Evolutionary conservation across 2,113 vertebrate genomes (phyloP), one percentile per base, ranked within the genome.

Genomic region (Gavia stellata): DNA sequence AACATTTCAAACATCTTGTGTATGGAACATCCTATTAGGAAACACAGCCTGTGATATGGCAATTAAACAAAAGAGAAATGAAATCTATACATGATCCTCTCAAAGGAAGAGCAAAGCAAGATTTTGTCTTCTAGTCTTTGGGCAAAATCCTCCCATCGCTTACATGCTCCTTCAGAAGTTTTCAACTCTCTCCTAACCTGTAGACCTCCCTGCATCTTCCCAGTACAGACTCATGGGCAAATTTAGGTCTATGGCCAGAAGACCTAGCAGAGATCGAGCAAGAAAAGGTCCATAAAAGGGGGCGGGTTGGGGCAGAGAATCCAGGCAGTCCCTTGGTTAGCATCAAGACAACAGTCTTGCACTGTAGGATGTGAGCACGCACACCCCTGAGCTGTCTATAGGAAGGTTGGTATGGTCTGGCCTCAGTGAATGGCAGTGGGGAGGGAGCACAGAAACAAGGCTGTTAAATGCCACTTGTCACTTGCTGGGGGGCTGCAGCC

Each of bases 361-460:
- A 2, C 18, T 63, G 38, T 18, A 59, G 50, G 59, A 50, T 1
- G 1, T 36, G 40, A 49, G 17, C 1, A 3, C 8, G n/a, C 38
- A 40, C 13, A 42, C 2, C 7, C 0, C 0, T 12, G 47, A 81
- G 24, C 25, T 36, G 6, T 15, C 18, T 38, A 10, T 19, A 40
- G 29, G 42, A 26, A 55, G 44, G 19, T 2, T 6, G 0, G 26
- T 28, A 3, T 7, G 16, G 42, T 70, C 36, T 73, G n/a, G 24
- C 40, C 34, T 21, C 0, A 0, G 17, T 21, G 31, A 42, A 19
- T 0, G 4, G 11, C 0, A 0, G 18, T 26, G 29, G 7, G 36
- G 31, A 81, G 14, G 7, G 9, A n/a, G 5, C 2, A 3, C 25
- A 50, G 42, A 77, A 31, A 42, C 1, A 8, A 45, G 40, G 44